Evolutionary conservation across 2,113 vertebrate genomes (phyloP).

Genomic region (Apodemus sylvaticus): DNA sequence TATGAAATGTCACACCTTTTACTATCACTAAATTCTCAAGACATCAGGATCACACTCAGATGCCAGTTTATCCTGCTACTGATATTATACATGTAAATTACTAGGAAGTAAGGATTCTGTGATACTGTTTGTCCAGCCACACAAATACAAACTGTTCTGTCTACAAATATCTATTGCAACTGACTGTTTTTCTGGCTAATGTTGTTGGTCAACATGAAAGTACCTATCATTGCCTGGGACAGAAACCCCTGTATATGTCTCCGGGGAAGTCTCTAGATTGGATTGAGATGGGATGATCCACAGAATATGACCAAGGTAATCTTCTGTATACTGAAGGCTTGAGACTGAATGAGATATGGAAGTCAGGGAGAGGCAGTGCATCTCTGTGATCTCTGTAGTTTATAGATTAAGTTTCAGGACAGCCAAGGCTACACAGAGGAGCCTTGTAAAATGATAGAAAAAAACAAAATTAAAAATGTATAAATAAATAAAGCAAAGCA

Average conservation of each 20-base stretch:
- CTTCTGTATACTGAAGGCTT: not conserved
- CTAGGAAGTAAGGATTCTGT: not conserved
- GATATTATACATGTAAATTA: not conserved
- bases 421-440: not conserved
- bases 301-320: not conserved
- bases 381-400: not conserved
- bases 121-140: not conserved
- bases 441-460: not conserved
- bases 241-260: not conserved
- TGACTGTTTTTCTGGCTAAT: not conserved
- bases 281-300: not conserved
- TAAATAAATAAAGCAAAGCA: not conserved
- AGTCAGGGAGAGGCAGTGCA: not conserved
- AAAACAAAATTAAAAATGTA: not conserved
- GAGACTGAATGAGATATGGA: not conserved
- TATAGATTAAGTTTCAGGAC: not conserved
- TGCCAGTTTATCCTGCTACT: not conserved
- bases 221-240: not conserved
- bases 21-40: not conserved
- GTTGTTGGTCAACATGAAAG: not conserved
- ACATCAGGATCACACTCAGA: not conserved
- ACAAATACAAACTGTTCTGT: not conserved
- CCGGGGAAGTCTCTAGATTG: not conserved
- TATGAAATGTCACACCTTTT: not conserved
- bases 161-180: not conserved